Percentiles rank a stretch among this genome's conserved stretches.
Conservation (phyloP, 2,113 vertebrate species). For the Centrocercus urophasianus region DNA sequence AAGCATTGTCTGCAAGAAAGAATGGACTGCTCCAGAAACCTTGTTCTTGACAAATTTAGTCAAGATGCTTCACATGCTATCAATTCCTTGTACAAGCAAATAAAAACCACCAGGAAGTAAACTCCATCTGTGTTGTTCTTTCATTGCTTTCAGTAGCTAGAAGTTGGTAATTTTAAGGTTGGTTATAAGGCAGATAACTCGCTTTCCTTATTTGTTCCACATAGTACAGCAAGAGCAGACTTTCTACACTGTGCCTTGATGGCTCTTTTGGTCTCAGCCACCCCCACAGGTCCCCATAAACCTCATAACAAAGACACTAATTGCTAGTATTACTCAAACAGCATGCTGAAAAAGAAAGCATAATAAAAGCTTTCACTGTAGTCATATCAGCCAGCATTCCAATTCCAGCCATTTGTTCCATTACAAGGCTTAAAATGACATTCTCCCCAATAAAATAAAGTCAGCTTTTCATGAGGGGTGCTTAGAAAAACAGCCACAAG, state of each 20-base stretch:
- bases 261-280: neutral
- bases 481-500: neutral
- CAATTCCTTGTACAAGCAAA: neutral
- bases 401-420: neutral
- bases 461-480: neutral
- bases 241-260: neutral
- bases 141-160: neutral
- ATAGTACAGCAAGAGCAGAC: fast-evolving
- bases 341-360: neutral
- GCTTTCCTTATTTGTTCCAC: neutral
- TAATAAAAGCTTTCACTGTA: neutral
- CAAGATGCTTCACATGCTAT: neutral
- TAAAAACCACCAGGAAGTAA: neutral
- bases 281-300: neutral
- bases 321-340: neutral
- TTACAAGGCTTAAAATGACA: neutral
- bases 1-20: fast-evolving
- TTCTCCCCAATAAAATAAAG: neutral
- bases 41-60: neutral
- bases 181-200: neutral
- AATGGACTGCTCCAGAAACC: fast-evolving
- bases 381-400: neutral
- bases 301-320: neutral
- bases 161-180: neutral
- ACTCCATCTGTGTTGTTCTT: neutral